These are phyloP conservation scores for Trypoxylus dichotomus DNA, from an alignment of 1,140 invertebrate genomes.

Conservation along the genomic window DNA sequence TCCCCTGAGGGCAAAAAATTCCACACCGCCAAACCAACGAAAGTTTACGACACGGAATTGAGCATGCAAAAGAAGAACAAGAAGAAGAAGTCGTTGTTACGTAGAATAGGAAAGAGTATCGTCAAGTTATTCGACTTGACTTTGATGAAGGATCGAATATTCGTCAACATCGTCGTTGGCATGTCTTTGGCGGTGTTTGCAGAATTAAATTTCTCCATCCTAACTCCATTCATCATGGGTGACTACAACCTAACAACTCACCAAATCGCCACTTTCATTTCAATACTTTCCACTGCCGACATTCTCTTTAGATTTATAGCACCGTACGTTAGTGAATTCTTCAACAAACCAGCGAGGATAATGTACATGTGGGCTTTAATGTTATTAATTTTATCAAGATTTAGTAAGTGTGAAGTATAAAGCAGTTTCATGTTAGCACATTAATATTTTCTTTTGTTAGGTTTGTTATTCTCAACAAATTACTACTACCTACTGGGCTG, in stretches of 20 bases:
- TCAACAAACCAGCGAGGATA: conserved; percentile 49
- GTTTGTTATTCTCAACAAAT: conserved; percentile 34
- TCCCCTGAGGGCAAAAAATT: not conserved
- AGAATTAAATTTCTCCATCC: conserved; percentile 69
- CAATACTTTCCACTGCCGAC: conserved; percentile 62
- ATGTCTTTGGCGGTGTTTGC: conserved; percentile 68
- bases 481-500: conserved; percentile 44
- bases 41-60: conserved; percentile 25
- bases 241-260: conserved; percentile 61
- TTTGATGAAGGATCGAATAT: conserved; percentile 65
- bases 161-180: conserved; percentile 68
- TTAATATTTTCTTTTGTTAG: conserved; percentile 29
- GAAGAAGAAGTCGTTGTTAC: conserved; percentile 35
- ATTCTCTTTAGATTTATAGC: conserved; percentile 63
- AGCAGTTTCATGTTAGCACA: not conserved
- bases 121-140: conserved; percentile 41
- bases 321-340: conserved; percentile 60
- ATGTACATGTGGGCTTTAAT: conserved; percentile 51
- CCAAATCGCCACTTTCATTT: conserved; percentile 65
- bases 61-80: conserved; percentile 35
- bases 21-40: not conserved
- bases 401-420: conserved; percentile 44
- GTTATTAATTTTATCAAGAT: conserved; percentile 47
- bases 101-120: not conserved
- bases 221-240: conserved; percentile 68